Evolutionary conservation across 1,140 invertebrate genomes (phyloP), one percentile per base, ranked within the genome.

Genomic region (Zaprionus lachaisei): DNA sequence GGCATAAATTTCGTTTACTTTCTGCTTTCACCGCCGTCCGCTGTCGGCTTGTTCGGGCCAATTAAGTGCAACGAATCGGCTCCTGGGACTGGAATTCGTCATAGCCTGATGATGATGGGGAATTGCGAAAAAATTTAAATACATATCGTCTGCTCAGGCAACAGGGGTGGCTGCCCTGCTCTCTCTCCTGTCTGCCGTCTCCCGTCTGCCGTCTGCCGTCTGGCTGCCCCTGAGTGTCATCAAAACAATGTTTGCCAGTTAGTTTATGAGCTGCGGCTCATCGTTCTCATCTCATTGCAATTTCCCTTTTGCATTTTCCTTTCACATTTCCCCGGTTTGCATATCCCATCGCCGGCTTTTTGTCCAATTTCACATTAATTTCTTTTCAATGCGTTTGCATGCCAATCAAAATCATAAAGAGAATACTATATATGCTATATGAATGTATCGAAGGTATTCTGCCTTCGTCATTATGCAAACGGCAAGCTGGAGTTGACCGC

Each of bases 221-320:
- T 38, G 41, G 51, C 83, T 86, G 83, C 69, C 83, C 81, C 84
- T 84, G 78, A 87, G 84, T 87, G 84, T 87, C 84, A 87, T 87
- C 84, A 87, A 87, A 89, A 89, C 84, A 89, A 89, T 84, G 84
- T 89, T 89, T 89, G 84, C 58, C 81, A 79, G 79, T 61, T 89
- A 89, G 84, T 89, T 89, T 89, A 89, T 89, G 85, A 84, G 84
- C 81, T 87, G 84, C 68, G 77, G 70, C 78, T 84, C 82, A 79
- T 76, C 41, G 31, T 34, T 24, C 31, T 79, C 77, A 77, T 76
- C 75, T 55, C 51, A 68, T 79, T 82, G 55, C 66, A 63, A 81
- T 78, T 84, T 70, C 44, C 81, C 73, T 72, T 82, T 73, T 56
- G 31, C 65, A 74, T 77, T 83, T 65, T 47, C 74, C 77, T 81